These are phyloP conservation scores for Pempheris klunzingeri DNA, from an alignment of 2,797 vertebrate species.

Conservation along the genomic window DNA sequence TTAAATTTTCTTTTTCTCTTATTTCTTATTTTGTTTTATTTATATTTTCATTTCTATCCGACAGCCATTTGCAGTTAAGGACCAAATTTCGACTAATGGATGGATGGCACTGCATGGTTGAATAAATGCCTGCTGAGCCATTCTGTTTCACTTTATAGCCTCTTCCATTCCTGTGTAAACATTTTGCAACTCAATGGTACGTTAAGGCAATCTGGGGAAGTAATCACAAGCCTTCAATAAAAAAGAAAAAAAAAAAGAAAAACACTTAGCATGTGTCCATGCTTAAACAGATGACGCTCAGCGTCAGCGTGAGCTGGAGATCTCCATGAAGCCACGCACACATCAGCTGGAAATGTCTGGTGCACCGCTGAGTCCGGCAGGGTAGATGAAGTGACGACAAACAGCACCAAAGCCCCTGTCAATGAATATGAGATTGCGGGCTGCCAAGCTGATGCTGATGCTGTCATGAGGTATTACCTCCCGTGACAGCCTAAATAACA, in stretches of 20 bases:
- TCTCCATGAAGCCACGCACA: constrained; percentile 24
- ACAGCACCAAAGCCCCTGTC: constrained; percentile 62
- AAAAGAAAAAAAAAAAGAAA: constrained; percentile 24
- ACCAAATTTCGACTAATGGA: constrained; percentile 34
- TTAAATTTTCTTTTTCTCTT: constrained; percentile 2
- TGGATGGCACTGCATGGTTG: constrained; percentile 50
- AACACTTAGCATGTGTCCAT: constrained; percentile 31
- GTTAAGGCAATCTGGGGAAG: constrained; percentile 49
- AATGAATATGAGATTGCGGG: constrained; percentile 75
- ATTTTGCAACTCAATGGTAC: constrained; percentile 56
- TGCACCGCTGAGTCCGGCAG: constrained; percentile 34
- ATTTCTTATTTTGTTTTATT: not conserved
- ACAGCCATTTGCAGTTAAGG: constrained; percentile 1
- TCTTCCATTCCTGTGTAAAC: constrained; percentile 49
- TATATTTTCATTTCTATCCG: constrained; percentile 11
- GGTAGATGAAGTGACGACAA: constrained; percentile 47
- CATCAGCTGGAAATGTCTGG: constrained; percentile 38
- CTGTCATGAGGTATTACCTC: constrained; percentile 77
- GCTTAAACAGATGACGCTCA: constrained; percentile 29
- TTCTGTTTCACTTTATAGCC: constrained; percentile 50
- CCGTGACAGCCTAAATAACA: constrained; percentile 81
- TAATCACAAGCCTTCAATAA: constrained; percentile 52
- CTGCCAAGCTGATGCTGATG: constrained; percentile 65
- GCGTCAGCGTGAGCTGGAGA: constrained; percentile 13
- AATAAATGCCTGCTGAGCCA: constrained; percentile 54